These are phyloP conservation scores for Blennius ocellaris DNA, from an alignment of 2,113 vertebrate genomes.

Conservation along the genomic window DNA sequence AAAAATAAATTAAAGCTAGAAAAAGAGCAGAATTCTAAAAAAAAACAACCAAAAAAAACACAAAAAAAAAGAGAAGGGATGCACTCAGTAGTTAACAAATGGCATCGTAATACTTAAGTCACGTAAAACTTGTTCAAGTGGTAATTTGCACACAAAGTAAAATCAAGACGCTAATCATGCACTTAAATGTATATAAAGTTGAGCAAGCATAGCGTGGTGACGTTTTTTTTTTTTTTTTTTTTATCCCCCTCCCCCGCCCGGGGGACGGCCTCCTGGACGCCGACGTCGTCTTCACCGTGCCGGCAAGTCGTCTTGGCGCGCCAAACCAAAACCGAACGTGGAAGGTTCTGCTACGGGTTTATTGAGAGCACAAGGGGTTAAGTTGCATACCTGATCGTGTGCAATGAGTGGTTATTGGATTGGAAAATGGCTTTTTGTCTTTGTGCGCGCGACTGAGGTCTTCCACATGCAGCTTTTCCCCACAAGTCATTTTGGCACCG, in stretches of 20 bases:
- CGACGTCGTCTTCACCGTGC: too few species aligned
- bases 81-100: constrained; percentile 91
- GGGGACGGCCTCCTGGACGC: constrained; percentile 24
- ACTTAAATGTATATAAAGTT: constrained; percentile 84
- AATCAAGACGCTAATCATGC: constrained; percentile 91
- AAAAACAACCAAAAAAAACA: too few species aligned
- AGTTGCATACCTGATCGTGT: constrained; percentile 81
- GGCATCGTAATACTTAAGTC: constrained; percentile 86
- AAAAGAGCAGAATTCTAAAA: not conserved
- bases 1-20: constrained; percentile 85
- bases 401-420: constrained; percentile 74
- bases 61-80: constrained; percentile 70
- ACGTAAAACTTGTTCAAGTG: constrained; percentile 93
- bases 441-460: constrained; percentile 2
- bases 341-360: constrained; percentile 72
- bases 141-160: constrained; percentile 75
- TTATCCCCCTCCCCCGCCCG: too few species aligned
- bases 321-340: constrained; percentile 24
- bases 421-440: constrained; percentile 79
- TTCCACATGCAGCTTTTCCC: constrained; percentile 47
- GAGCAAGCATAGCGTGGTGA: constrained; percentile 88
- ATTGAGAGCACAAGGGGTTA: constrained; percentile 62
- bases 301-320: too few species aligned
- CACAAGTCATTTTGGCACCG: constrained; percentile 85
- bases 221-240: constrained; percentile 77